phyloP scores from a whole-genome alignment of 37 sponge, comb jelly and placozoan genomes.

The Haliclona indistincta region DNA sequence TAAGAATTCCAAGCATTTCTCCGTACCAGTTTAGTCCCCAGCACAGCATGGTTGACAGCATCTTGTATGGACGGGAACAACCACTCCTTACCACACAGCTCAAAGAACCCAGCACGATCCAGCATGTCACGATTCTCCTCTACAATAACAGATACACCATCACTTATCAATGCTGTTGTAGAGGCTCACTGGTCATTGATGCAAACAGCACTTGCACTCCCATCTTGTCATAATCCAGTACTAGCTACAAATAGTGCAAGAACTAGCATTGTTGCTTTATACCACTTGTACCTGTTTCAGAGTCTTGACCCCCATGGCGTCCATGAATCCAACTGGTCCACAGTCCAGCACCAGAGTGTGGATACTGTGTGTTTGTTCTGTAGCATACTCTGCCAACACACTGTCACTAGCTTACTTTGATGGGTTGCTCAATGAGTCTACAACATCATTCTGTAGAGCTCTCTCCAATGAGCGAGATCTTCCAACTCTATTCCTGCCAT shows the following conservation, averaged over 20 bases:
- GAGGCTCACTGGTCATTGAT: slow-evolving; percentile 46
- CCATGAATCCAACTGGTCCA: slow-evolving; percentile 64
- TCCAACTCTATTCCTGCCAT: too few species aligned
- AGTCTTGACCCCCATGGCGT: slow-evolving; percentile 70
- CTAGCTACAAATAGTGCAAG: slow-evolving; percentile 19
- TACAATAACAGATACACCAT: slow-evolving; percentile 1
- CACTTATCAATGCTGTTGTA: background rate
- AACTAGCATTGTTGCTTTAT: background rate
- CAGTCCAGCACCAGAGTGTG: slow-evolving; percentile 66
- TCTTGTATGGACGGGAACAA: slow-evolving; percentile 73
- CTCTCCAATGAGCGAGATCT: background rate
- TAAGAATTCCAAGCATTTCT: background rate
- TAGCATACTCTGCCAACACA: background rate
- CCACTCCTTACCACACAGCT: slow-evolving; percentile 79
- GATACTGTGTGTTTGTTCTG: background rate
- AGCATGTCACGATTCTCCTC: slow-evolving; percentile 68
- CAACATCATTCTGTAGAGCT: background rate
- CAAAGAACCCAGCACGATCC: slow-evolving; percentile 61
- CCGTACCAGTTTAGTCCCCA: slow-evolving; percentile 15
- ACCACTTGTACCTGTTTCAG: slow-evolving; percentile 24
- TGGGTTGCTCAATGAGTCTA: background rate
- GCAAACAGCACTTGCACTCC: slow-evolving; percentile 65
- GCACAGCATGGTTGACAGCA: slow-evolving; percentile 45
- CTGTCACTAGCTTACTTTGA: background rate
- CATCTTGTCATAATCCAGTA: slow-evolving; percentile 44